These are phyloP conservation scores for Drosophila anomalata DNA, from an alignment of 2,888 invertebrate genomes.

Conservation along the genomic window DNA sequence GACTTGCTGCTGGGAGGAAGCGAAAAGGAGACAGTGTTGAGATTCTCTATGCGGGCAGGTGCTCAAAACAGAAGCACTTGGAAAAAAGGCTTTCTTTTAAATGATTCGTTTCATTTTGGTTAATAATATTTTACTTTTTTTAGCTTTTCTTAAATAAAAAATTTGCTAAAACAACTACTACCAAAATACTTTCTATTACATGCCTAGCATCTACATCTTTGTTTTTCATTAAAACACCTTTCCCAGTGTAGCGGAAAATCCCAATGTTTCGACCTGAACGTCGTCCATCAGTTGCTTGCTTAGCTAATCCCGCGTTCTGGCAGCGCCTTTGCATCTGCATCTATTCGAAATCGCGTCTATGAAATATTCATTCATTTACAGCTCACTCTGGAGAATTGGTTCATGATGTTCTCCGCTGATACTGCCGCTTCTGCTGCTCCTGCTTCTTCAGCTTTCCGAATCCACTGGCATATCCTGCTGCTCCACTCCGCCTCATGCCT, in stretches of 20 bases:
- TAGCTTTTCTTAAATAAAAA: no score
- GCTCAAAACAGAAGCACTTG: conserved; percentile 26
- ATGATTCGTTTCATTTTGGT: not conserved
- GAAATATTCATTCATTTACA: conserved; percentile 79
- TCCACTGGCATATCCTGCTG: conserved; percentile 1
- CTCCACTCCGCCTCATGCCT: conserved; percentile 59
- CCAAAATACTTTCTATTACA: no score
- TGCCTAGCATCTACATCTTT: not conserved
- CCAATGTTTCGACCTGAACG: conserved; percentile 3
- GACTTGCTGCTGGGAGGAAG: conserved; percentile 4
- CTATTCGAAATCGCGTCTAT: conserved; percentile 59
- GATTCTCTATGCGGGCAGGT: conserved; percentile 60
- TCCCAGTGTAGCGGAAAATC: conserved; percentile 18
- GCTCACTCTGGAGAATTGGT: conserved; percentile 72
- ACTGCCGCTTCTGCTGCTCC: conserved; percentile 19
- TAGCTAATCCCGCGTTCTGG: conserved; percentile 57
- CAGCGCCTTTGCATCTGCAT: conserved; percentile 45
- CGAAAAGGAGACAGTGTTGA: conserved; percentile 20
- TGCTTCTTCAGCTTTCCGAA: conserved; percentile 12
- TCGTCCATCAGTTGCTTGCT: conserved; percentile 53
- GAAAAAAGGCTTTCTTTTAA: not conserved
- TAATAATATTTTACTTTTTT: not conserved
- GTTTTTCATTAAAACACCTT: not conserved
- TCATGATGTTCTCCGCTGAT: conserved; percentile 55
- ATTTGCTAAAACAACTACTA: no score